Percentiles rank a stretch among this genome's conserved stretches.
These are phyloP conservation scores for Tenebrio molitor DNA, from an alignment of 1,140 invertebrate genomes.

Conservation along the genomic window DNA sequence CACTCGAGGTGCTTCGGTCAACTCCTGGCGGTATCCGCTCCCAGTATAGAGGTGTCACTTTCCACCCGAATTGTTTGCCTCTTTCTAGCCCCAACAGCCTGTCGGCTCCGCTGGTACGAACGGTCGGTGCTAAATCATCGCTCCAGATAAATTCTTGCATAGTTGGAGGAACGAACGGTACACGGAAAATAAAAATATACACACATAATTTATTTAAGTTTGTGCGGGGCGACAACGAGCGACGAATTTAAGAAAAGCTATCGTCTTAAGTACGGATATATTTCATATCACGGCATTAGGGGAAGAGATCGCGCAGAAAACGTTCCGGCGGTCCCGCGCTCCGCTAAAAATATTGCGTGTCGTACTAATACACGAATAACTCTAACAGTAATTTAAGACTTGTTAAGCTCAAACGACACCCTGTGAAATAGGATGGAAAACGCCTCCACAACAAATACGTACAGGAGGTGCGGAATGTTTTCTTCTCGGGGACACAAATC, in stretches of 20 bases:
- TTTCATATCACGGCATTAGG: slow-evolving; percentile 61
- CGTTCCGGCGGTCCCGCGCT: slow-evolving; percentile 20
- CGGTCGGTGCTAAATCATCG: slow-evolving; percentile 11
- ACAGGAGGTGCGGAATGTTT: slow-evolving; percentile 31
- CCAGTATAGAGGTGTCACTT: no score
- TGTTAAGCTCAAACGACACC: slow-evolving; percentile 51
- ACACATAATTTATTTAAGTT: slow-evolving; percentile 60
- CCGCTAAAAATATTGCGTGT: slow-evolving; percentile 60
- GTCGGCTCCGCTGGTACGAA: not conserved
- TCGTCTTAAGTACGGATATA: slow-evolving; percentile 65
- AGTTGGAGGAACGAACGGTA: not conserved
- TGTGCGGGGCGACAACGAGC: slow-evolving; percentile 58
- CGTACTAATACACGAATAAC: slow-evolving; percentile 59
- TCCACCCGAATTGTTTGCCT: no score
- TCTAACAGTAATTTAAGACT: slow-evolving; percentile 54
- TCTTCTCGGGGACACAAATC: slow-evolving; percentile 26
- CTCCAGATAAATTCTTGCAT: slow-evolving; percentile 29
- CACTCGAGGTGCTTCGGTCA: no score
- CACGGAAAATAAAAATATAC: slow-evolving; percentile 39
- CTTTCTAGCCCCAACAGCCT: no score
- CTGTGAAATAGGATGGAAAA: slow-evolving; percentile 47
- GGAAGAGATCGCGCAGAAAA: slow-evolving; percentile 50
- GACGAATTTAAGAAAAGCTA: slow-evolving; percentile 65
- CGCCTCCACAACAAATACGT: slow-evolving; percentile 36
- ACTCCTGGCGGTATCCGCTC: no score